Conservation (phyloP, 2,113 vertebrate species). For the Neotoma lepida region DNA sequence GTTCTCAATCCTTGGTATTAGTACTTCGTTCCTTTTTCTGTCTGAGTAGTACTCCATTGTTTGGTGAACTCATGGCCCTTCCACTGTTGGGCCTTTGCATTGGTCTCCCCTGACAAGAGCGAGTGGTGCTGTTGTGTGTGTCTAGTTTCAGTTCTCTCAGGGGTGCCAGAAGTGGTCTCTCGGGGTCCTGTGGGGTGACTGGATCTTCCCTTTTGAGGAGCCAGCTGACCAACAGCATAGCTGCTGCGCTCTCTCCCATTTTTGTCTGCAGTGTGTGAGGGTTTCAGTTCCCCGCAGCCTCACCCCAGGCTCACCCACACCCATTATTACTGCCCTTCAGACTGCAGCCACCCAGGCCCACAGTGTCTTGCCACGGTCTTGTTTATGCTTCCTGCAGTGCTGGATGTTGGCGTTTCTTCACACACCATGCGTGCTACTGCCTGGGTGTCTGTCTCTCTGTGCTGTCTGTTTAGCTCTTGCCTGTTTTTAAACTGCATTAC, state of each 20-base stretch:
- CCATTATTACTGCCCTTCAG: neutral
- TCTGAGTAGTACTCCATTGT: neutral
- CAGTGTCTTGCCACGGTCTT: neutral
- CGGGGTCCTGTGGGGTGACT: neutral
- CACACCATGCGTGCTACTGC: neutral
- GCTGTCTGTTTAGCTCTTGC: neutral
- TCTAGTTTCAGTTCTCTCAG: neutral
- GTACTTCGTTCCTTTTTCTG: neutral
- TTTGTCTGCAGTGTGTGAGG: neutral
- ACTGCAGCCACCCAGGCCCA: neutral
- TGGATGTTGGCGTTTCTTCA: neutral
- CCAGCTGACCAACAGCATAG: neutral
- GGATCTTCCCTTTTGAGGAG: neutral
- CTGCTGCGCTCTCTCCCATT: rapidly evolving
- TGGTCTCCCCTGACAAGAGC: neutral
- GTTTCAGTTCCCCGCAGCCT: rapidly evolving
- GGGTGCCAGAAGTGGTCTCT: neutral
- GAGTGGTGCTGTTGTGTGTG: too few relatives aligned
- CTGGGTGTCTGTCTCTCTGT: neutral
- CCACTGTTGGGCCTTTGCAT: rapidly evolving
- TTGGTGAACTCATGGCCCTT: rapidly evolving
- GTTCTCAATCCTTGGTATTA: neutral
- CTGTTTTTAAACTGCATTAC: rapidly evolving
- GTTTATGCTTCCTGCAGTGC: neutral
- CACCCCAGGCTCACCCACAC: neutral